Evolutionary conservation across 2,888 invertebrate species (phyloP).

Genomic region (Pyrocoelia pectoralis): DNA sequence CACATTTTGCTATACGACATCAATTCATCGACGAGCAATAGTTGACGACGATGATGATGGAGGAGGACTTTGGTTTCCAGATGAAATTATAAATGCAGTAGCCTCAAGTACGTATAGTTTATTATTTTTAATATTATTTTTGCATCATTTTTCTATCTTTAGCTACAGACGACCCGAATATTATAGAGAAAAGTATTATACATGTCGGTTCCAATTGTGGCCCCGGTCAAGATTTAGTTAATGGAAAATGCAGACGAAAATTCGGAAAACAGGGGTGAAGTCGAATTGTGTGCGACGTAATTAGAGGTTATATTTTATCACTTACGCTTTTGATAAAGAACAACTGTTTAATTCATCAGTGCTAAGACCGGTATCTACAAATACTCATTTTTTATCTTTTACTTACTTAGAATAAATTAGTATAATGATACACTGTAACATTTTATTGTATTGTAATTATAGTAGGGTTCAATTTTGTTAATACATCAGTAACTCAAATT

Average conservation of each 20-base stretch:
- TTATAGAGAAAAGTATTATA: not conserved
- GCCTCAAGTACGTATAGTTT: not conserved
- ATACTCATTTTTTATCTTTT: too few species aligned
- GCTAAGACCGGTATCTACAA: too few species aligned
- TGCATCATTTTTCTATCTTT: not conserved
- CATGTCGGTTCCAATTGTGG: not conserved
- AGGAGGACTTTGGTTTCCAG: not conserved
- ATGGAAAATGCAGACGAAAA: slow-evolving; percentile 5
- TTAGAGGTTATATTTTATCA: too few species aligned
- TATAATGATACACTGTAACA: too few species aligned
- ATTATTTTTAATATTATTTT: not conserved
- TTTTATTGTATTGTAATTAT: too few species aligned
- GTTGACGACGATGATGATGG: not conserved
- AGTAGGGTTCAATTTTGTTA: too few species aligned
- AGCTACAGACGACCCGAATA: not conserved
- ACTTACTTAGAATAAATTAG: too few species aligned
- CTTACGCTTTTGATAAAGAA: too few species aligned
- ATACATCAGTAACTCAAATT: too few species aligned
- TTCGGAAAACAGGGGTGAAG: not conserved
- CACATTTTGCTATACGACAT: not conserved
- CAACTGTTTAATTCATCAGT: too few species aligned
- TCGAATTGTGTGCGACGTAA: too few species aligned
- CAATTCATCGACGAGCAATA: not conserved
- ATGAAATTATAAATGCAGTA: not conserved
- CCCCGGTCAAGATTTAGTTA: not conserved